Evolutionary conservation across 2,113 vertebrate genomes (phyloP).

Genomic region (Megaceryle maxima): DNA sequence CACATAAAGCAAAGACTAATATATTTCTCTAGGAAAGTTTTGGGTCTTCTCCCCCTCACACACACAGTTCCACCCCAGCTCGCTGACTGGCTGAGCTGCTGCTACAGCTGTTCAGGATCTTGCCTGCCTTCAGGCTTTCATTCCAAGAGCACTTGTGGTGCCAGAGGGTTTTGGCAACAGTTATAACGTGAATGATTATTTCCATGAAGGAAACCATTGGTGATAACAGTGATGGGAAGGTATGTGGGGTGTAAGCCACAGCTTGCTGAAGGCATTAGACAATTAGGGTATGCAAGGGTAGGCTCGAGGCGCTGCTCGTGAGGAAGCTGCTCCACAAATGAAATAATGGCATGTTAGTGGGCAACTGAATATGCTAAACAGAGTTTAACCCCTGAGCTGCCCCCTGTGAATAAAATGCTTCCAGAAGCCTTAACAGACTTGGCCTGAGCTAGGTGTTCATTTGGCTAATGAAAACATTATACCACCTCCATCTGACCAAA

Average conservation of each 20-base stretch:
- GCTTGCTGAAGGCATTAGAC: conserved; percentile 16
- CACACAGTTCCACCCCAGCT: accelerated
- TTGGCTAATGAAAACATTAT: not conserved
- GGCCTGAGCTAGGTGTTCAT: not conserved
- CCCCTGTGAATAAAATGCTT: not conserved
- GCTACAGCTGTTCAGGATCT: conserved; percentile 4
- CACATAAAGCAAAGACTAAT: not conserved
- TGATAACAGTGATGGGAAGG: conserved; percentile 16
- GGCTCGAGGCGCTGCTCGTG: not conserved
- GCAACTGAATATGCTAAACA: not conserved
- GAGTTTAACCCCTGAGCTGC: conserved; percentile 1
- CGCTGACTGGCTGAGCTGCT: not conserved
- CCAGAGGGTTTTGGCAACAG: conserved; percentile 54
- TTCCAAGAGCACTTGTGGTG: conserved; percentile 32
- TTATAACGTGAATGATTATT: conserved; percentile 23
- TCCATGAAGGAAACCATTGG: conserved; percentile 50
- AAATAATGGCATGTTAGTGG: not conserved
- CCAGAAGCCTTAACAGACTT: not conserved
- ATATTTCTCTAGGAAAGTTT: not conserved
- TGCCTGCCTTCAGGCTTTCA: not conserved
- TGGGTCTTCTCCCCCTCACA: not conserved
- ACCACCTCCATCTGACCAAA: not conserved
- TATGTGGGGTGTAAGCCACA: not conserved
- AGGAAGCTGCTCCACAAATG: not conserved
- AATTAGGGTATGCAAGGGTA: not conserved